Base-by-base conservation (phyloP, 2,113 vertebrate species). In the Petrocephalus zakoni region DNA sequence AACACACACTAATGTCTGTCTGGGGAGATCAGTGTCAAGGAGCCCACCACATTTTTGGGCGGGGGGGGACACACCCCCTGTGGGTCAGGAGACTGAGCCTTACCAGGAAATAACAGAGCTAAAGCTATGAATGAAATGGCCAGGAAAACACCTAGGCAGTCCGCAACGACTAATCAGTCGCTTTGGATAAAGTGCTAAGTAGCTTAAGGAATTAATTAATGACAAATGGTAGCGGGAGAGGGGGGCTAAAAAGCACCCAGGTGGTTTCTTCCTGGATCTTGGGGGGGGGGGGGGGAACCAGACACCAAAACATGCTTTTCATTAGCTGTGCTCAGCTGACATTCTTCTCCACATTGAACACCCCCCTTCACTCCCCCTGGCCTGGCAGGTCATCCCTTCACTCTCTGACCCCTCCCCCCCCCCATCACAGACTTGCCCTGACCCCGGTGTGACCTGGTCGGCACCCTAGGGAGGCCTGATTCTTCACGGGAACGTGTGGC, bases 341-440 rank as follows among this genome's bases (percentile, higher is more conserved):
- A 15, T 86, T 22, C 55, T 25, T 56, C 53, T 22, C n/a, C 29
- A 55, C 29, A 55, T 15, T 17, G 25, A 52, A 21, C 22, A 13
- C 9, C 8, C 29, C 46, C 55, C 53, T 25, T 87, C 29, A n/a
- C 81, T 51, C 21, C 29, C 64, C 10, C 17, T n/a, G 25, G 2
- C 9, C 34, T 15, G 46, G 11, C 19, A 25, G 11, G 90, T 91
- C 91, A 84, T 90, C 88, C 91, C 92, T 89, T 89, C 29, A 15
- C 85, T 9, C 8, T 15, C 49, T 53, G 19, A 9, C 47, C 15
- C 78, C 4, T 13, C 53, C 53, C 53, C 53, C 53, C 53, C 11
- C 53, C 53, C 11, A 5, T 7, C 90, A 92, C 91, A 87, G 51
- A 56, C n/a, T 49, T 53, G 84, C 49, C 82, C 49, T 53, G 29